Evolutionary conservation across 2,113 vertebrate genomes (phyloP), one percentile per base, ranked within the genome.

Genomic region (Megalops atlanticus): DNA sequence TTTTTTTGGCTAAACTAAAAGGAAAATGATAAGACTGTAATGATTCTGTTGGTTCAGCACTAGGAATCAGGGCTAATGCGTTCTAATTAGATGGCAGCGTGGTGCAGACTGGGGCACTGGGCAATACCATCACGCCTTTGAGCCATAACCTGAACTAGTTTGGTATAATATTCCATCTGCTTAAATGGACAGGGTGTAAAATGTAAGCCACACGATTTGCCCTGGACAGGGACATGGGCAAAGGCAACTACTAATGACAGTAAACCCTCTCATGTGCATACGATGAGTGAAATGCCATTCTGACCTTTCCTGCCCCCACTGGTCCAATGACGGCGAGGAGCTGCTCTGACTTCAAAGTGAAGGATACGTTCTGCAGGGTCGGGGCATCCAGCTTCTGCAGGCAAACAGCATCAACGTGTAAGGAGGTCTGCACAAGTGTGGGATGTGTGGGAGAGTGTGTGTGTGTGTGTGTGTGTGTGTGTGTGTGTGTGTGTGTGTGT

Each of bases 291-390:
- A 80, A 84, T 31, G 73, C 4, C 41, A 64, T 39, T 86, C 94
- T 92, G 86, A 97, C 98, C 95, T 99, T 99, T 90, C 98, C 97
- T 82, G 97, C 95, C 78, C 97, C 97, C 75, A 99, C 97, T 3
- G 97, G 96, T 84, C 98, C 98, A 71, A 99, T 94, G 82, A 99
- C 95, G 82, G 94, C 95, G 82, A 99, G 2, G 27, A 99, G 90
- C 81, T 98, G 95, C 31, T 95, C 94, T 0, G 90, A 91, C 83
- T 92, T 94, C 86, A 96, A 94, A 72, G 94, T 92, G 75, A 97
- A 96, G 0, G 95, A 96, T 72, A 98, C 71, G 0, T 93, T 92
- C 78, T 95, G 92, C 70, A 99, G 92, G 2, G 97, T 95, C 58
- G 97, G 96, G 36, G 88, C 92, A 82, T 96, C 96, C 18, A 89